Conservation (phyloP, 1,140 invertebrate genomes). For the Drosophila bifasciata region DNA sequence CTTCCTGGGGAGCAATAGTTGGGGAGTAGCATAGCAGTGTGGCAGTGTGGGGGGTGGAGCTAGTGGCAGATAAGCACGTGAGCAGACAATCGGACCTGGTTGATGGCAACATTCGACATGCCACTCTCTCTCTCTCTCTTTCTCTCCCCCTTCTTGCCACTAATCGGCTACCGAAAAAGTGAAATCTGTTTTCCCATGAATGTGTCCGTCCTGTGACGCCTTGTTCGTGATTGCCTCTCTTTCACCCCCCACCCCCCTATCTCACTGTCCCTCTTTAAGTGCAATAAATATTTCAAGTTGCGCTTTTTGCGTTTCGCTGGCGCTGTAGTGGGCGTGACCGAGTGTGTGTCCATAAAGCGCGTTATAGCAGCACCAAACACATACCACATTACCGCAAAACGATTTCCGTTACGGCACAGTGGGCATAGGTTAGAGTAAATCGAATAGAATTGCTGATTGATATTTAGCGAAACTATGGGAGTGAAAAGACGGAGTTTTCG, state of each 20-base stretch:
- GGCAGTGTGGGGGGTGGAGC: not conserved
- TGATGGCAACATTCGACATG: constrained; percentile 54
- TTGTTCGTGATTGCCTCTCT: constrained; percentile 7
- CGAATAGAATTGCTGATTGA: too few relatives aligned
- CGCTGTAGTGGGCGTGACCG: constrained; percentile 54
- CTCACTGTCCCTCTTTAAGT: constrained; percentile 53
- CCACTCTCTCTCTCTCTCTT: constrained; percentile 13
- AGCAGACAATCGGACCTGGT: constrained; percentile 56
- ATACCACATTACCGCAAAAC: constrained; percentile 51
- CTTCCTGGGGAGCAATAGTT: constrained; percentile 11
- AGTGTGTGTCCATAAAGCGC: constrained; percentile 76
- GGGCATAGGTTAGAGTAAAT: not conserved
- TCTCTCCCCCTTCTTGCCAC: constrained; percentile 11
- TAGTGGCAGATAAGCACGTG: constrained; percentile 78
- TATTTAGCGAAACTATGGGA: too few relatives aligned
- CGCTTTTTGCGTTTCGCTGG: constrained; percentile 66
- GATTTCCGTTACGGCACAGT: constrained; percentile 42
- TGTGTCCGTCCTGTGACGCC: constrained; percentile 14
- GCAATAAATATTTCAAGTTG: constrained; percentile 81
- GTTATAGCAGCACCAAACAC: constrained; percentile 45
- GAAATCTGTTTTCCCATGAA: constrained; percentile 65
- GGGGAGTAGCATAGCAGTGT: not conserved
- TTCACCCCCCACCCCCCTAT: constrained; percentile 19
- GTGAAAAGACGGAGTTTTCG: too few relatives aligned
- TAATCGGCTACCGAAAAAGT: constrained; percentile 69